phyloP scores from a whole-genome alignment of 2,113 vertebrate species.

The Halichoeres trimaculatus region DNA sequence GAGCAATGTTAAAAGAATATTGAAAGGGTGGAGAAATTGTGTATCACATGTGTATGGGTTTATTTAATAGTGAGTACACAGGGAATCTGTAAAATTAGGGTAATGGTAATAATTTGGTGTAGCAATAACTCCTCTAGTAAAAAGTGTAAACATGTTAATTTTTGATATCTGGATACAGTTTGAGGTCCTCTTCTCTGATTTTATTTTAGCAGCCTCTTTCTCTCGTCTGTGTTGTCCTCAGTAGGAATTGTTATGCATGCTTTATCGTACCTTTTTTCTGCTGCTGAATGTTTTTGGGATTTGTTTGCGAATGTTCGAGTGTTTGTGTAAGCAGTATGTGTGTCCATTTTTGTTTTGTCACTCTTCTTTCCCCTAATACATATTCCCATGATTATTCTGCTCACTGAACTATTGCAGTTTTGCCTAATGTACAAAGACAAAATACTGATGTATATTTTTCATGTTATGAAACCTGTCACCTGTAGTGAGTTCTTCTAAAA shows the following conservation, averaged over 20 bases:
- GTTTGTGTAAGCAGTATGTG: constrained; percentile 54
- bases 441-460: constrained; percentile 99
- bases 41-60: constrained; percentile 46
- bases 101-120: constrained; percentile 76
- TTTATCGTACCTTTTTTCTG: constrained; percentile 78
- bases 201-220: constrained; percentile 77
- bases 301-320: constrained; percentile 76
- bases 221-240: constrained; percentile 78
- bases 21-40: constrained; percentile 48
- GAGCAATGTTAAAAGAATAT: constrained; percentile 64
- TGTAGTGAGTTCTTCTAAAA: constrained; percentile 99
- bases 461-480: constrained; percentile 98
- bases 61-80: constrained; percentile 65
- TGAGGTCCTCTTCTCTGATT: constrained; percentile 49
- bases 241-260: constrained; percentile 90
- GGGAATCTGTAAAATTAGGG: constrained; percentile 64
- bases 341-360: constrained; percentile 53
- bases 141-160: constrained; percentile 58
- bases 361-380: constrained; percentile 63
- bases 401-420: constrained; percentile 84
- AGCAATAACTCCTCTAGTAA: constrained; percentile 79
- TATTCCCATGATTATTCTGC: constrained; percentile 82
- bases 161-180: constrained; percentile 72
- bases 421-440: constrained; percentile 96
- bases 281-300: constrained; percentile 80